Percentiles rank a stretch among this genome's conserved stretches.
Evolutionary conservation across 1,140 invertebrate genomes (phyloP).

Genomic region (Grapholita molesta): DNA sequence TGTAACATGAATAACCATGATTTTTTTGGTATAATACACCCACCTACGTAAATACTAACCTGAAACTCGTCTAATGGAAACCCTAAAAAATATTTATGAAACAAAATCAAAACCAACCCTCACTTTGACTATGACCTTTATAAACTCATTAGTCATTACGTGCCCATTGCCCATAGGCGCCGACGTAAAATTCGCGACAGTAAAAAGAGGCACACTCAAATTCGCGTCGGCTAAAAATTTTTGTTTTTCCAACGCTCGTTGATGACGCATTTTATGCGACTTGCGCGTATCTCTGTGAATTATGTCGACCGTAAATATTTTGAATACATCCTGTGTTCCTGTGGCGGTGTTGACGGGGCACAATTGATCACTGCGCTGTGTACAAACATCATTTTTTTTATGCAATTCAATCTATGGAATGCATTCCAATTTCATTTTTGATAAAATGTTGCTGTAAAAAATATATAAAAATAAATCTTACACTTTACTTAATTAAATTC

Average conservation of each 20-base stretch:
- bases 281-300: conserved; percentile 15
- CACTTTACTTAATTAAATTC: no score
- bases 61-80: no score
- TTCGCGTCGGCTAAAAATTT: not conserved
- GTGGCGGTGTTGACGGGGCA: conserved; percentile 3
- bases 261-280: conserved; percentile 6
- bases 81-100: no score
- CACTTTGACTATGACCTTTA: not conserved
- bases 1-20: no score
- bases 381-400: not conserved
- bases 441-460: no score
- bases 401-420: not conserved
- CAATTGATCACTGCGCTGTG: conserved; percentile 13
- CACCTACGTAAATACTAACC: no score
- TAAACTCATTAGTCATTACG: not conserved
- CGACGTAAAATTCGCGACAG: no score
- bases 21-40: no score
- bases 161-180: no score
- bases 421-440: not conserved
- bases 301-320: conserved; percentile 17
- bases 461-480: no score
- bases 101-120: no score
- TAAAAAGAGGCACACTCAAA: not conserved
- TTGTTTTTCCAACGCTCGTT: conserved; percentile 3
- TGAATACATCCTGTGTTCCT: conserved; percentile 15